A percentile compares a stretch with the other conserved stretches of the same genome.
Evolutionary conservation across 2,888 invertebrate genomes (phyloP).

Genomic region (Amphipyra tragopoginis): DNA sequence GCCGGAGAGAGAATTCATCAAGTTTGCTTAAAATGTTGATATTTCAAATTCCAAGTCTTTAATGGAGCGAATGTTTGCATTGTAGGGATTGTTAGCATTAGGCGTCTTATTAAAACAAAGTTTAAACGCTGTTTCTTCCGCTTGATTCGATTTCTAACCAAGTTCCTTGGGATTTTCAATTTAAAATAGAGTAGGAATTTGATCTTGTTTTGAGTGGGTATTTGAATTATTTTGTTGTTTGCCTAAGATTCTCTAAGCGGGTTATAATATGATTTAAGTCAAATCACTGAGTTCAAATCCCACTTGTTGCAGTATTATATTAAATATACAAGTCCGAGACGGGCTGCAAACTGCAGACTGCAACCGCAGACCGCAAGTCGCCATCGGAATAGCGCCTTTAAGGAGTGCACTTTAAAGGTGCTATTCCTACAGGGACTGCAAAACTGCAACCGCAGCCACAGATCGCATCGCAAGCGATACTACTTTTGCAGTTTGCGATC

Average conservation of each 20-base stretch:
- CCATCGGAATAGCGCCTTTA: too few species aligned
- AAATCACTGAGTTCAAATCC: too few species aligned
- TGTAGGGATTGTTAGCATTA: constrained; percentile 59
- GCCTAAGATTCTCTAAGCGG: background rate
- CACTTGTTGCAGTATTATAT: too few species aligned
- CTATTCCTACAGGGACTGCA: too few species aligned
- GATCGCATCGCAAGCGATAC: too few species aligned
- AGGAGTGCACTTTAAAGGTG: too few species aligned
- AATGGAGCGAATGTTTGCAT: constrained; percentile 68
- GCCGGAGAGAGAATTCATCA: constrained; percentile 60
- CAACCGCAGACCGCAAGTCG: too few species aligned
- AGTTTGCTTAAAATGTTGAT: constrained; percentile 72
- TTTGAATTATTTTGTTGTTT: constrained; percentile 19
- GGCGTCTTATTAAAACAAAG: constrained; percentile 58
- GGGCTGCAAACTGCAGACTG: too few species aligned
- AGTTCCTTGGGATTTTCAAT: constrained; percentile 29
- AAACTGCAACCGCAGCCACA: too few species aligned
- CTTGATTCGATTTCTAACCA: constrained; percentile 50
- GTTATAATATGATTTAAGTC: too few species aligned
- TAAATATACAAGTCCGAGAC: too few species aligned
- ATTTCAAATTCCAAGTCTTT: constrained; percentile 70
- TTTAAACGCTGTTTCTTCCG: constrained; percentile 54
- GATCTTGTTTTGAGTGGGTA: constrained; percentile 16
- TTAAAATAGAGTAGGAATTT: constrained; percentile 20
- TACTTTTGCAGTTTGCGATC: too few species aligned